phyloP scores from a whole-genome alignment of 2,113 vertebrate genomes.

The Sinocyclocheilus rhinocerous region DNA sequence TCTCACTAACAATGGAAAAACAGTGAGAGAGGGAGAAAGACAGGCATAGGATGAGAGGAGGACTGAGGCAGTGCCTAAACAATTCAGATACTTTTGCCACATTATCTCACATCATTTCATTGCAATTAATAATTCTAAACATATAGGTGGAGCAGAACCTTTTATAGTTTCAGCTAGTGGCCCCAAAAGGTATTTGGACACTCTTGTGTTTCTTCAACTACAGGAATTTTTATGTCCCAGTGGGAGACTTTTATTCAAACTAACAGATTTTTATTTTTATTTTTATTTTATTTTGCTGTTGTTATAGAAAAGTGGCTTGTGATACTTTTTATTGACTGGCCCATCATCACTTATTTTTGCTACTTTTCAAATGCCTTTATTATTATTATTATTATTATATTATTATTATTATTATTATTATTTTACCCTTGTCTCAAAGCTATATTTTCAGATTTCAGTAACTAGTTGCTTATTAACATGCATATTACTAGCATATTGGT shows the following conservation, averaged over 20 bases:
- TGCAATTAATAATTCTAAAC: background rate
- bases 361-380: background rate
- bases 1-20: slow-evolving; percentile 66
- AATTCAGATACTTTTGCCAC: slow-evolving; percentile 24
- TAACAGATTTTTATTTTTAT: background rate
- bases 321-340: background rate
- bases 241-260: background rate
- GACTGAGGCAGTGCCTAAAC: slow-evolving; percentile 44
- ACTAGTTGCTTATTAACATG: too few species aligned
- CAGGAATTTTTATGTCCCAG: background rate
- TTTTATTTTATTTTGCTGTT: background rate
- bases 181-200: background rate
- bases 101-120: slow-evolving; percentile 1
- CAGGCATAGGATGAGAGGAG: background rate
- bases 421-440: background rate
- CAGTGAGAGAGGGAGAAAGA: slow-evolving; percentile 52
- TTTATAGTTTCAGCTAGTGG: background rate
- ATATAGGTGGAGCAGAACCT: background rate
- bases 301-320: background rate
- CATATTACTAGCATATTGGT: too few species aligned
- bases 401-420: background rate
- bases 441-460: too few species aligned
- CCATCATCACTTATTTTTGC: background rate
- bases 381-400: background rate
- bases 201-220: background rate